phyloP scores from a whole-genome alignment of 2,888 invertebrate genomes.

The Vesta saturnalis region DNA sequence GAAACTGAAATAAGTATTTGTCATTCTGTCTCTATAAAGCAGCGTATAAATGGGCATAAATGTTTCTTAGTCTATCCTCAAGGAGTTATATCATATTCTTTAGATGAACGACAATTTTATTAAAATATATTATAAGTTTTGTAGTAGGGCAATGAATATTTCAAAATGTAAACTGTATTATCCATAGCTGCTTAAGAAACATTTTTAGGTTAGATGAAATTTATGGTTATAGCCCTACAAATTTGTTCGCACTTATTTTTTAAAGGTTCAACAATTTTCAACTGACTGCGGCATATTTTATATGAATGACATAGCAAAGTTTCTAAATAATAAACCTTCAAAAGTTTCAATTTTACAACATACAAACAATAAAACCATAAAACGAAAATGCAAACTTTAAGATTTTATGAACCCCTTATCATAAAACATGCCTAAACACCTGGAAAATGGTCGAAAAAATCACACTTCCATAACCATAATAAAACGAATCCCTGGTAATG shows the following conservation, averaged over 20 bases:
- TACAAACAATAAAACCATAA: conserved; percentile 20
- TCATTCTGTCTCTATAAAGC: not conserved
- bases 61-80: not conserved
- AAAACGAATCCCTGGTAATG: conserved; percentile 31
- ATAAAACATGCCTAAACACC: conserved; percentile 29
- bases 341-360: conserved; percentile 18
- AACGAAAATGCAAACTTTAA: conserved; percentile 33
- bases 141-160: not conserved
- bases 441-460: conserved; percentile 51
- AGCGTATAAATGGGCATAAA: conserved; percentile 1
- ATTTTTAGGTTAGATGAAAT: not conserved
- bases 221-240: conserved; percentile 10
- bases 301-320: not conserved
- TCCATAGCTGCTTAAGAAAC: not conserved
- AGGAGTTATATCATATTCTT: not conserved
- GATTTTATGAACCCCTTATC: conserved; percentile 15
- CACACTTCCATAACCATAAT: conserved; percentile 49
- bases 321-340: conserved; percentile 15
- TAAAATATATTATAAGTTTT: not conserved
- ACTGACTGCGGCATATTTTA: not conserved
- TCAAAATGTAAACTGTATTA: not conserved
- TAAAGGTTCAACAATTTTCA: not conserved
- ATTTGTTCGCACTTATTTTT: conserved; percentile 11
- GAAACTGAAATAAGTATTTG: not conserved
- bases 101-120: not conserved